Evolutionary conservation across 2,113 vertebrate species (phyloP).

Genomic region (Sinocyclocheilus rhinocerous): DNA sequence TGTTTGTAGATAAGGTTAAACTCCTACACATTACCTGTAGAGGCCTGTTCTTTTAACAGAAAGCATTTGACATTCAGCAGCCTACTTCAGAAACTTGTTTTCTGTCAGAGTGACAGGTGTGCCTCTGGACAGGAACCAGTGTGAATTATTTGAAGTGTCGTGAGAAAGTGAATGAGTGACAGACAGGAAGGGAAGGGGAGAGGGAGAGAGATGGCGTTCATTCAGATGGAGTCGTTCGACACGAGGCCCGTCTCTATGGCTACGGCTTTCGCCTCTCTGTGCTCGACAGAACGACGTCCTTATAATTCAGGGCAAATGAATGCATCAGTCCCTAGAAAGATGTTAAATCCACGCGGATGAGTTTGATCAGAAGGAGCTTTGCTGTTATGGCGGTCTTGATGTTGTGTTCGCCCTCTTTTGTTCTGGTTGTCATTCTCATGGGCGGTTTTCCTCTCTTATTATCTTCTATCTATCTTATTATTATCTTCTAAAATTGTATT

Average conservation of each 20-base stretch:
- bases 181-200: neutral
- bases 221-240: neutral
- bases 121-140: neutral
- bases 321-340: neutral
- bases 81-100: neutral
- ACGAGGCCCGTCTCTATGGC: neutral
- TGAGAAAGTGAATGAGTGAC: neutral
- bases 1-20: neutral
- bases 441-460: neutral
- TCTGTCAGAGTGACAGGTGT: neutral
- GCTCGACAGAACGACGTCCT: neutral
- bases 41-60: neutral
- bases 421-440: neutral
- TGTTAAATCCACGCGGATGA: neutral
- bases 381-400: neutral
- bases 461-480: neutral
- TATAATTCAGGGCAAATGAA: constrained; percentile 5
- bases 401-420: neutral
- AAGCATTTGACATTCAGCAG: neutral
- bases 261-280: neutral
- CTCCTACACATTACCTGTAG: neutral
- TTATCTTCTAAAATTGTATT: too few relatives aligned
- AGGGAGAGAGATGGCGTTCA: neutral
- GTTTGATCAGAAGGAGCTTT: neutral
- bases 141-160: neutral